A percentile compares a stretch with the other conserved stretches of the same genome.
Conservation (phyloP, 2,888 invertebrate genomes). For the Congeria kusceri region DNA sequence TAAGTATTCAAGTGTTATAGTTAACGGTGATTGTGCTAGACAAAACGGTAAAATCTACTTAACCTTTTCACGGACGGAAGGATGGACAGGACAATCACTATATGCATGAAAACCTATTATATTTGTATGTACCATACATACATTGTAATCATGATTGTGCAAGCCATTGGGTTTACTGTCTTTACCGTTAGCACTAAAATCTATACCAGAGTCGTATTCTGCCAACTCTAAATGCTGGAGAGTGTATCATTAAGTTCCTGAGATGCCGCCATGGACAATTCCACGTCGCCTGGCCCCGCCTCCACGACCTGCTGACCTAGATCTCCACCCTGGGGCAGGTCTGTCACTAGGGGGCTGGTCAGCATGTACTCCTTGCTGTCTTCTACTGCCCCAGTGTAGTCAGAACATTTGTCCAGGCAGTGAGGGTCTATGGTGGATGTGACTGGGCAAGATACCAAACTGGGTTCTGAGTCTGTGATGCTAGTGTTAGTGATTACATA, state of each 20-base stretch:
- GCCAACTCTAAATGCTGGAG: neutral
- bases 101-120: too few relatives aligned
- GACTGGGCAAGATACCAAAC: neutral
- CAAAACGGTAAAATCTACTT: too few relatives aligned
- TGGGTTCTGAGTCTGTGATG: conserved; percentile 14
- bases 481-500: conserved; percentile 11
- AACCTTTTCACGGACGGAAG: too few relatives aligned
- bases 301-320: neutral
- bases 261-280: conserved; percentile 24
- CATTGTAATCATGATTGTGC: too few relatives aligned
- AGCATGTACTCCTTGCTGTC: conserved; percentile 27
- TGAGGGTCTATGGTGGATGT: conserved; percentile 14
- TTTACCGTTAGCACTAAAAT: neutral
- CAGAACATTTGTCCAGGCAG: conserved; percentile 19
- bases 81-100: too few relatives aligned
- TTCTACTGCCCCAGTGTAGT: conserved; percentile 21
- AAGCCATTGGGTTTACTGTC: too few relatives aligned
- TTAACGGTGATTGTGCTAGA: too few relatives aligned
- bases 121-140: too few relatives aligned
- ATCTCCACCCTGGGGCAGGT: conserved; percentile 20
- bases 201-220: too few relatives aligned
- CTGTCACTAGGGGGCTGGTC: conserved; percentile 17
- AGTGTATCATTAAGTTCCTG: conserved; percentile 30
- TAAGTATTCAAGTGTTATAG: too few relatives aligned
- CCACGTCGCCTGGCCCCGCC: conserved; percentile 4